phyloP scores from a whole-genome alignment of 2,888 invertebrate species.

The Drosophila mayaguana region DNA sequence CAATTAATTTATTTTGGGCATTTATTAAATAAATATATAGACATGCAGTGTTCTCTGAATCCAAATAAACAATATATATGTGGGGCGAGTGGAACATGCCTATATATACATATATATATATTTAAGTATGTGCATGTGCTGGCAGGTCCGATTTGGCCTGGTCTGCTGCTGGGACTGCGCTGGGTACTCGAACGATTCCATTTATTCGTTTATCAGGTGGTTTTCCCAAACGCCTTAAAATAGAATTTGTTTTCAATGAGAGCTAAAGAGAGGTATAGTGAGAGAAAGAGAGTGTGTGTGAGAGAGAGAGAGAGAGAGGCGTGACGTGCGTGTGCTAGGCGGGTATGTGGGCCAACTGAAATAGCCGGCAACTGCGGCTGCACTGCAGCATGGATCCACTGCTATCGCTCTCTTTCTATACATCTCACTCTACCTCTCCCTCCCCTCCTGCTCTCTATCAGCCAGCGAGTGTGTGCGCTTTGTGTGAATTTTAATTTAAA shows the following conservation, averaged over 20 bases:
- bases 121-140: background rate
- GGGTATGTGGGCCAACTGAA: slow-evolving; percentile 71
- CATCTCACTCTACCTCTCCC: slow-evolving; percentile 9
- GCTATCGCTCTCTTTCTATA: slow-evolving; percentile 28
- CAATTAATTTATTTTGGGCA: slow-evolving; percentile 36
- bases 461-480: slow-evolving; percentile 17
- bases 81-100: slow-evolving; percentile 9
- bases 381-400: slow-evolving; percentile 51
- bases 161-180: slow-evolving; percentile 2
- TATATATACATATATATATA: background rate
- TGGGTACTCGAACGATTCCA: slow-evolving; percentile 47
- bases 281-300: background rate
- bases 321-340: slow-evolving; percentile 7
- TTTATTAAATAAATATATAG: slow-evolving; percentile 53
- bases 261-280: background rate
- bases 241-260: slow-evolving; percentile 69
- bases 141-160: slow-evolving; percentile 12
- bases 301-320: background rate
- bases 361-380: slow-evolving; percentile 66
- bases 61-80: slow-evolving; percentile 46
- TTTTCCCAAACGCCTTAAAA: slow-evolving; percentile 74
- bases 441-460: no score
- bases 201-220: slow-evolving; percentile 72
- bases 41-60: slow-evolving; percentile 18
- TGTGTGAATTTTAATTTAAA: slow-evolving; percentile 71